phyloP scores from a whole-genome alignment of 2,797 vertebrate genomes.

The Poliocrania exsul region DNA sequence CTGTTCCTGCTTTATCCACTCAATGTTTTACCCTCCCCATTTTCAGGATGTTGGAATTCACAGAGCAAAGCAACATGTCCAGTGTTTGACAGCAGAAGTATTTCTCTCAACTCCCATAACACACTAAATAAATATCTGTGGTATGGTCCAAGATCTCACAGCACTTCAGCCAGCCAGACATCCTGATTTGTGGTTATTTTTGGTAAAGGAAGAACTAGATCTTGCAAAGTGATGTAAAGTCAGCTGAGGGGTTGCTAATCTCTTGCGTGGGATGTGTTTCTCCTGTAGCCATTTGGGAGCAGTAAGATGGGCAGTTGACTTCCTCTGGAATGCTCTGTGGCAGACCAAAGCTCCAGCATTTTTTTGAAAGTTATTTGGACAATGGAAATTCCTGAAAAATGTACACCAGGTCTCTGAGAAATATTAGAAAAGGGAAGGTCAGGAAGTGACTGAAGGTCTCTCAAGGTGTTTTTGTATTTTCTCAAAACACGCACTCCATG shows the following conservation, averaged over 20 bases:
- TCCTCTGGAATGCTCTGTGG: conserved; percentile 24
- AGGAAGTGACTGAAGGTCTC: conserved; percentile 32
- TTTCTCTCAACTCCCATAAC: conserved; percentile 1
- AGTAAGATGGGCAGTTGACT: conserved; percentile 46
- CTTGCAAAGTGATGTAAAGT: conserved; percentile 35
- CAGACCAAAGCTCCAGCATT: not conserved
- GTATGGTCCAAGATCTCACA: not conserved
- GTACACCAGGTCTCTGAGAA: not conserved
- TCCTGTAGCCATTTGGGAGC: conserved; percentile 34
- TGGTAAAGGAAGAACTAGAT: conserved; percentile 36
- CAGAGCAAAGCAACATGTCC: not conserved
- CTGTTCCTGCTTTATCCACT: not conserved
- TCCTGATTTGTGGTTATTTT: conserved; percentile 8
- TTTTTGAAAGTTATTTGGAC: conserved; percentile 17
- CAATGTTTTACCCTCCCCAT: fast-evolving
- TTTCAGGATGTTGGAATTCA: conserved; percentile 1
- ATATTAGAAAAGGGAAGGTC: not conserved
- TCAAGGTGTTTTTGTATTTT: conserved; percentile 50
- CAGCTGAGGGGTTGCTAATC: conserved; percentile 63
- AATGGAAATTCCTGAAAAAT: conserved; percentile 23
- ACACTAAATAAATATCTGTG: not conserved
- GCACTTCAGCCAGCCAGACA: conserved; percentile 27
- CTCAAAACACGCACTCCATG: fast-evolving
- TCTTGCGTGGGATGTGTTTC: conserved; percentile 61
- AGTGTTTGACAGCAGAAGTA: not conserved